Percentiles rank a stretch among this genome's conserved stretches.
These are phyloP conservation scores for Bombus cullumanus DNA, from an alignment of 1,140 invertebrate genomes.

Conservation along the genomic window DNA sequence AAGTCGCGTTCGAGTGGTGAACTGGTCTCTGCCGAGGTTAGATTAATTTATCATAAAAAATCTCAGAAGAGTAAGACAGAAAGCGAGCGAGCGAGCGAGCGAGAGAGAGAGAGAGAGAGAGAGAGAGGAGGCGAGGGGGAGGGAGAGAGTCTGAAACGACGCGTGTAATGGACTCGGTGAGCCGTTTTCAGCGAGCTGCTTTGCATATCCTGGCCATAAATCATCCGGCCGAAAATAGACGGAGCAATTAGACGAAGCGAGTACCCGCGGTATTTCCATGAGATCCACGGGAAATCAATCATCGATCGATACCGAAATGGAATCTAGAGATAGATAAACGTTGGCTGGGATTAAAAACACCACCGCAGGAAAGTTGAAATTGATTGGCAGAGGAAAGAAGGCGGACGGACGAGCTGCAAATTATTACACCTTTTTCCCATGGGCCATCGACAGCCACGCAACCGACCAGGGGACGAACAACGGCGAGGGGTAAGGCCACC, in stretches of 20 bases:
- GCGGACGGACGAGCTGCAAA: constrained; percentile 34
- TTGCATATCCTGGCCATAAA: constrained; percentile 35
- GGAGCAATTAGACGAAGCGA: constrained; percentile 1
- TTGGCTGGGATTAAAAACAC: too few species aligned
- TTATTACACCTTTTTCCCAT: constrained; percentile 41
- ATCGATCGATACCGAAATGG: constrained; percentile 4
- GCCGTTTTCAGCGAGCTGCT: constrained; percentile 20
- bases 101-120: too few species aligned
- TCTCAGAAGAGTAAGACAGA: not conserved
- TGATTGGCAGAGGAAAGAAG: constrained; percentile 14
- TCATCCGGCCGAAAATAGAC: constrained; percentile 24
- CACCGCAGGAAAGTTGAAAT: not conserved
- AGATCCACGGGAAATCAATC: constrained; percentile 4
- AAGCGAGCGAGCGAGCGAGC: not conserved
- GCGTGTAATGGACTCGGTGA: constrained; percentile 33
- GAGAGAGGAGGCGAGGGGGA: too few species aligned
- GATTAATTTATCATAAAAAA: constrained; percentile 48
- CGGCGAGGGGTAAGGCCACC: not conserved
- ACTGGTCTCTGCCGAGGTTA: not conserved
- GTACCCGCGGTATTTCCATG: not conserved
- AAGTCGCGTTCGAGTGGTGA: too few species aligned
- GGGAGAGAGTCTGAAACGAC: not conserved
- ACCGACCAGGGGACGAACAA: not conserved
- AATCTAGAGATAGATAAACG: not conserved
- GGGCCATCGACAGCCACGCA: constrained; percentile 22